Evolutionary conservation across 2,888 invertebrate species (phyloP).

Genomic region (Dinocampus coccinellae): DNA sequence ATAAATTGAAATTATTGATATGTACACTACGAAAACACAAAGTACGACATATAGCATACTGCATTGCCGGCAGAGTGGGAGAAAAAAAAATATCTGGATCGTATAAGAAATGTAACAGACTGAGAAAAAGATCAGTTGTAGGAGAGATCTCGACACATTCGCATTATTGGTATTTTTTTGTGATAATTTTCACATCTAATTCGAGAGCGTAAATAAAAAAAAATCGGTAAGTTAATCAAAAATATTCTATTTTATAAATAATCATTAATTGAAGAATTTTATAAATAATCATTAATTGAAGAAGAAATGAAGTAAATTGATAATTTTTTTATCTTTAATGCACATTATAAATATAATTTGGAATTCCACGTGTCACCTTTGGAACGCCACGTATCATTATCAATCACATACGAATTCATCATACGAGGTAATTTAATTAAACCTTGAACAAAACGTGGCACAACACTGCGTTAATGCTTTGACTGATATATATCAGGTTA

Average conservation of each 20-base stretch:
- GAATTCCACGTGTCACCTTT: not conserved
- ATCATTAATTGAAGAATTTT: no score
- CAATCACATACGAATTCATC: not conserved
- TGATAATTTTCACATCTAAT: no score
- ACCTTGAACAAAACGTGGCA: no score
- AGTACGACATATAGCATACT: conserved; percentile 8
- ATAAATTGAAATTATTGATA: conserved; percentile 22
- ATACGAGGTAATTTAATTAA: not conserved
- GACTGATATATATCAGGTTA: not conserved
- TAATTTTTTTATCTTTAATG: not conserved
- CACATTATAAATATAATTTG: not conserved
- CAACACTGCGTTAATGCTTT: no score
- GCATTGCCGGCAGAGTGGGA: conserved; percentile 43
- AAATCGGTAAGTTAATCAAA: no score
- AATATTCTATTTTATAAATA: no score
- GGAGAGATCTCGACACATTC: not conserved
- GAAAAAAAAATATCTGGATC: conserved; percentile 31
- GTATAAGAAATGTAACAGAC: conserved; percentile 43
- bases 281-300: no score
- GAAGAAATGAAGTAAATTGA: no score
- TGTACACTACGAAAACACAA: conserved; percentile 15
- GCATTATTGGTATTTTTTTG: no score
- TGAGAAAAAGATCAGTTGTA: conserved; percentile 26
- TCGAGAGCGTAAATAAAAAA: no score
- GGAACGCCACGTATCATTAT: not conserved